These are phyloP conservation scores for Carollia perspicillata DNA, from an alignment of 2,113 vertebrate species.

Conservation along the genomic window DNA sequence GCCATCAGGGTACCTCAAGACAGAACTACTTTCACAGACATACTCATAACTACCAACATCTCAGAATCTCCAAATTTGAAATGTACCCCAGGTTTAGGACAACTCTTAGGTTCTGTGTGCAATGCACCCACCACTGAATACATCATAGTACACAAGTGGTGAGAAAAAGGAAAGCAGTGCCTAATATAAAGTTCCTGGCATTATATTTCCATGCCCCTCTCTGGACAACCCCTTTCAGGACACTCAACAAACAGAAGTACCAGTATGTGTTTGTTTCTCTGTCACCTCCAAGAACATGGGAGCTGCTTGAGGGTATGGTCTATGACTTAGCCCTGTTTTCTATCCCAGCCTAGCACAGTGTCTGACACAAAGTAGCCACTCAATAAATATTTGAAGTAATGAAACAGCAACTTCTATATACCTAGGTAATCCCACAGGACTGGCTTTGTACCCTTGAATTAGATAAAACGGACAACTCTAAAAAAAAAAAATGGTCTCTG, in stretches of 20 bases:
- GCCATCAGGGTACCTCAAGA: not conserved
- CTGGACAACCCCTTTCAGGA: not conserved
- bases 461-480: not conserved
- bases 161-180: not conserved
- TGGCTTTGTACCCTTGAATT: not conserved
- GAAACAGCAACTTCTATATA: not conserved
- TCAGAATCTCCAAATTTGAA: not conserved
- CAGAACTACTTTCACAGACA: not conserved
- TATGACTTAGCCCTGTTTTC: not conserved
- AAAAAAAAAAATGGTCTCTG: not conserved
- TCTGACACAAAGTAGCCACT: not conserved
- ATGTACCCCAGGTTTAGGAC: too few species aligned
- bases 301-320: not conserved
- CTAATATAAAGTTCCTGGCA: not conserved
- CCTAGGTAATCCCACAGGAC: not conserved
- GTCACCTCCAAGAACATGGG: not conserved
- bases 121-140: too few species aligned
- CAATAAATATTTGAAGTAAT: not conserved
- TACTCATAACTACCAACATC: not conserved
- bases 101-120: too few species aligned
- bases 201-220: not conserved
- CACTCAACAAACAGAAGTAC: not conserved
- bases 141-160: rapidly evolving
- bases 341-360: too few species aligned
- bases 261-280: not conserved